phyloP scores from a whole-genome alignment of 1,140 invertebrate genomes.

The Drosophila novamexicana region DNA sequence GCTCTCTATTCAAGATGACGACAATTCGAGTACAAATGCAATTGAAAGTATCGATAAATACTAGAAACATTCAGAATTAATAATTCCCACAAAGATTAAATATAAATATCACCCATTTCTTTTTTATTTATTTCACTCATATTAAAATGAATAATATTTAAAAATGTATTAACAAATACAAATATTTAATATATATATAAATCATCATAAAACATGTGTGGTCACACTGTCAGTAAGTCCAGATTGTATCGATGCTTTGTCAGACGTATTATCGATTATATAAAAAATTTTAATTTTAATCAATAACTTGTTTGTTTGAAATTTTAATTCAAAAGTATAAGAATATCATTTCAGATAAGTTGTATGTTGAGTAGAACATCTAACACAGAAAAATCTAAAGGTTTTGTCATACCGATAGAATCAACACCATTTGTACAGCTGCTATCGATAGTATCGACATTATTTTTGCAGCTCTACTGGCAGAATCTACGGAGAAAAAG shows the following conservation, averaged over 20 bases:
- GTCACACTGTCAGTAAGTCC: slow-evolving; percentile 2
- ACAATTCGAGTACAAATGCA: slow-evolving; percentile 1
- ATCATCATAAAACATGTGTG: neutral
- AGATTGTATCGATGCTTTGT: slow-evolving; percentile 4
- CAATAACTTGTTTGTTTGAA: neutral
- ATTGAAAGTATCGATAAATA: slow-evolving; percentile 15
- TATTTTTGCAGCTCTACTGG: slow-evolving; percentile 26
- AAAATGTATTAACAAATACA: neutral
- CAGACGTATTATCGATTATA: neutral
- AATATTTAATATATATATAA: neutral
- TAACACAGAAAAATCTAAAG: neutral
- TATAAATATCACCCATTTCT: neutral
- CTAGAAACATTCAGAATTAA: neutral
- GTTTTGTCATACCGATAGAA: neutral
- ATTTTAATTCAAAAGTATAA: no score
- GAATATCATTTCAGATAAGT: no score
- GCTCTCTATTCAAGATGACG: slow-evolving; percentile 9
- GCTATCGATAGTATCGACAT: slow-evolving; percentile 28
- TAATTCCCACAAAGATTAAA: neutral
- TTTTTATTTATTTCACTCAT: neutral
- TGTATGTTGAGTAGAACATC: no score
- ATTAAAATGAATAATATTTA: neutral
- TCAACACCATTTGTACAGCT: neutral
- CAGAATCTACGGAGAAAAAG: slow-evolving; percentile 35
- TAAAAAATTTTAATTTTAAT: neutral